Base-by-base conservation (phyloP, 1,140 invertebrate genomes). In the Oscheius sp. region DNA sequence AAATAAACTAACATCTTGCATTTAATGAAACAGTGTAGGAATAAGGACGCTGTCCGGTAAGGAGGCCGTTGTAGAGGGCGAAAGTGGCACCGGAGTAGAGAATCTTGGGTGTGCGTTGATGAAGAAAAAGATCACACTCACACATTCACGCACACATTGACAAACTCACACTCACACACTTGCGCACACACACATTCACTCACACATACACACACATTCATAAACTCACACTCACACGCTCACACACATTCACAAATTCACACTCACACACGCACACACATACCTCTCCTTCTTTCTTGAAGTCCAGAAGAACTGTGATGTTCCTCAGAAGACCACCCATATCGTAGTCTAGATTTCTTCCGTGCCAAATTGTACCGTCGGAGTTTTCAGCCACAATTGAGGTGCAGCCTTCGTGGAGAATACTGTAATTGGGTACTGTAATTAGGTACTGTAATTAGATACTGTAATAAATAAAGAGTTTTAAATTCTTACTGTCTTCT, bases 261-360 rank as follows among this genome's bases (percentile, higher is more conserved):
- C n/a, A n/a, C n/a, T n/a, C n/a, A n/a, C n/a, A n/a, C n/a, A n/a
- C n/a, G 42, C 13, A 15, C 42, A n/a, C 13, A 45, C 42, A 15
- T 31, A 77, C 76, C 15, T 69, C 38, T 20, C 70, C 68, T 35
- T 79, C 52, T 36, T 61, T 38, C 20, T 59, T 45, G 58, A 79
- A 80, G 63, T 80, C 79, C 46, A 74, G 76, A 20, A 77, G 28
- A 15, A 80, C 68, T 29, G 79, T 80, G 15, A 72, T 67, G 42
- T 80, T 79, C 68, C 68, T 77, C 7, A 80, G 64, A 18, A 80
- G 64, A 28, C 34, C 46, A 0, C 62, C 64, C 79, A 79, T 78
- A 7, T 88, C 88, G 84, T 89, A 89, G 80, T 89, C 88, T 26
- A 89, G 77, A 80, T 89, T 89, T 77, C 88, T 81, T 26, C 85